phyloP scores from a whole-genome alignment of 2,888 invertebrate genomes.

The Chrysopilus asiliformis region DNA sequence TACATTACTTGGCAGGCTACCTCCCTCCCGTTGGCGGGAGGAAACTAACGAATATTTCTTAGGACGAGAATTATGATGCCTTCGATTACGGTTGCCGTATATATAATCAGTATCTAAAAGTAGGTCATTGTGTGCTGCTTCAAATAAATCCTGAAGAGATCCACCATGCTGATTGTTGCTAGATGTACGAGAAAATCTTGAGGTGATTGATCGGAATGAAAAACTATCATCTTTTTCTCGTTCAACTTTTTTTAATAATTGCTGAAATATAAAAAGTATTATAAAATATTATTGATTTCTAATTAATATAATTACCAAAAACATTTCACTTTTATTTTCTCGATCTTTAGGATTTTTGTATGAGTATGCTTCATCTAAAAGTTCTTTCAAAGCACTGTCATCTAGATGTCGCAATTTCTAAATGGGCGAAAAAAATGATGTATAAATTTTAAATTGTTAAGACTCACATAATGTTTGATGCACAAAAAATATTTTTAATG shows the following conservation, averaged over 20 bases:
- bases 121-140: slow-evolving; percentile 33
- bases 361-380: slow-evolving; percentile 70
- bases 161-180: slow-evolving; percentile 40
- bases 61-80: slow-evolving; percentile 31
- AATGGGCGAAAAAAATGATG: too few species aligned
- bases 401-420: slow-evolving; percentile 47
- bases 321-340: slow-evolving; percentile 70
- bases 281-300: neutral
- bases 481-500: too few species aligned
- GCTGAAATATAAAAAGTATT: slow-evolving; percentile 35
- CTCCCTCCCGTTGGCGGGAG: slow-evolving; percentile 49
- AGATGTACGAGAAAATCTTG: slow-evolving; percentile 34
- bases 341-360: slow-evolving; percentile 76
- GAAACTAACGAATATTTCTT: slow-evolving; percentile 31
- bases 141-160: slow-evolving; percentile 47
- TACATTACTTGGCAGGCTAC: slow-evolving; percentile 46
- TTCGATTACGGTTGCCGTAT: slow-evolving; percentile 21
- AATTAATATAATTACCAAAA: slow-evolving; percentile 48
- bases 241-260: slow-evolving; percentile 63
- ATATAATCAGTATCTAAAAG: slow-evolving; percentile 31
- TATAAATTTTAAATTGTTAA: too few species aligned
- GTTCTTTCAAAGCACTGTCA: slow-evolving; percentile 60
- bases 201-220: slow-evolving; percentile 24
- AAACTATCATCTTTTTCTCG: slow-evolving; percentile 47
- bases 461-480: too few species aligned